Conservation (phyloP, 2,888 invertebrate genomes). For the Rugalucina vietnamica region DNA sequence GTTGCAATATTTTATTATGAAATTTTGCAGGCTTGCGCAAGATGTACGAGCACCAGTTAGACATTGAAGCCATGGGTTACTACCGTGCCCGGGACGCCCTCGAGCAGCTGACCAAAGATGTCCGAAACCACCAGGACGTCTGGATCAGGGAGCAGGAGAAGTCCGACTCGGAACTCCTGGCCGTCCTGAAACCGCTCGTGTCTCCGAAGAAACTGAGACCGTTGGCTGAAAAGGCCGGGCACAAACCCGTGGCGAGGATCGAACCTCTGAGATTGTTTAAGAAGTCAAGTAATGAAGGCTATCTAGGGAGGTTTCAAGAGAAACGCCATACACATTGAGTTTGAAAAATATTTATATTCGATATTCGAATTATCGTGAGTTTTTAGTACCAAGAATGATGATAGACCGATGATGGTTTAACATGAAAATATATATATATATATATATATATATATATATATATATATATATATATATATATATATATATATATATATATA, state of each 20-base stretch:
- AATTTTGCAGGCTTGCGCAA: conserved; percentile 21
- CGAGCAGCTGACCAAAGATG: conserved; percentile 38
- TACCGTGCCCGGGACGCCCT: conserved; percentile 38
- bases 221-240: conserved; percentile 12
- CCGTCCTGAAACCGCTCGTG: neutral
- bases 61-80: conserved; percentile 48
- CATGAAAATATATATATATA: too few relatives aligned
- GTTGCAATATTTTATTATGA: too few relatives aligned
- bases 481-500: too few relatives aligned
- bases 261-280: neutral
- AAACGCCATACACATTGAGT: too few relatives aligned
- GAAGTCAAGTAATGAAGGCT: too few relatives aligned
- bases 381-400: too few relatives aligned
- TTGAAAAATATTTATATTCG: too few relatives aligned
- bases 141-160: conserved; percentile 41
- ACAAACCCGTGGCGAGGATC: neutral
- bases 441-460: too few relatives aligned
- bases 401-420: too few relatives aligned
- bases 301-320: too few relatives aligned
- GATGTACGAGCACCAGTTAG: conserved; percentile 53
- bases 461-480: too few relatives aligned
- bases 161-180: conserved; percentile 24
- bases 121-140: conserved; percentile 24
- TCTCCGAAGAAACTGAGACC: conserved; percentile 38
- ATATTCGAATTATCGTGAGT: too few relatives aligned